Evolutionary conservation across 2,888 invertebrate species (phyloP).

Genomic region (Escarpia spicata): DNA sequence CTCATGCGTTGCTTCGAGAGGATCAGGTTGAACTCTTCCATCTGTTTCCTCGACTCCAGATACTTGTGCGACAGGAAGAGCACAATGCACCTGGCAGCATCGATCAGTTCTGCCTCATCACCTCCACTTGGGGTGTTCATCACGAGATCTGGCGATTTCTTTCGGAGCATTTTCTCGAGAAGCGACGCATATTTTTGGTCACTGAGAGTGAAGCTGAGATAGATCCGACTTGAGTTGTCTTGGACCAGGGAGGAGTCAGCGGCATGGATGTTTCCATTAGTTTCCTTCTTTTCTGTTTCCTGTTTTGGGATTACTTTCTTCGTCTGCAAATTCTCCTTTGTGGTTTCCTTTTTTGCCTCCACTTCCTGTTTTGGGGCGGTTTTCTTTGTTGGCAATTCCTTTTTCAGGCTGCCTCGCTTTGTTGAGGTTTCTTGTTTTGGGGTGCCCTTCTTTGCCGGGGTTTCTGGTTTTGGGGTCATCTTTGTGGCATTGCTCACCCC

Average conservation of each 20-base stretch:
- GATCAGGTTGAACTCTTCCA: conserved; percentile 55
- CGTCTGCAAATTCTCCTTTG: background rate
- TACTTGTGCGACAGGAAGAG: conserved; percentile 53
- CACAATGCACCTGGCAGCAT: conserved; percentile 50
- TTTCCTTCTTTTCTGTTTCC: background rate
- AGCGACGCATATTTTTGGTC: conserved; percentile 28
- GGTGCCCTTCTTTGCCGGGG: background rate
- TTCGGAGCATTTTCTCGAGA: background rate
- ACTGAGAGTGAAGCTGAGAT: conserved; percentile 30
- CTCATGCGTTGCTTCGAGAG: conserved; percentile 48
- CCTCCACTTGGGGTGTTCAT: background rate
- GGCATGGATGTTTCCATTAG: background rate
- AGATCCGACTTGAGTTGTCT: conserved; percentile 14
- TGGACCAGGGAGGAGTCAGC: conserved; percentile 12
- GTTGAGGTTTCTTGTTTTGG: background rate
- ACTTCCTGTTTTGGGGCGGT: background rate
- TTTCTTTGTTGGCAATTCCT: background rate
- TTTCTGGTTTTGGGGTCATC: background rate
- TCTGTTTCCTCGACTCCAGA: conserved; percentile 45
- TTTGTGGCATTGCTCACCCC: background rate
- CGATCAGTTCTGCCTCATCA: conserved; percentile 30
- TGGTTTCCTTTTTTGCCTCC: background rate
- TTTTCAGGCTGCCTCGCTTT: background rate
- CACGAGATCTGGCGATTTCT: background rate
- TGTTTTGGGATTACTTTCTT: background rate